Conservation (phyloP, 2,797 vertebrate genomes). For the Poecilia gillii region DNA sequence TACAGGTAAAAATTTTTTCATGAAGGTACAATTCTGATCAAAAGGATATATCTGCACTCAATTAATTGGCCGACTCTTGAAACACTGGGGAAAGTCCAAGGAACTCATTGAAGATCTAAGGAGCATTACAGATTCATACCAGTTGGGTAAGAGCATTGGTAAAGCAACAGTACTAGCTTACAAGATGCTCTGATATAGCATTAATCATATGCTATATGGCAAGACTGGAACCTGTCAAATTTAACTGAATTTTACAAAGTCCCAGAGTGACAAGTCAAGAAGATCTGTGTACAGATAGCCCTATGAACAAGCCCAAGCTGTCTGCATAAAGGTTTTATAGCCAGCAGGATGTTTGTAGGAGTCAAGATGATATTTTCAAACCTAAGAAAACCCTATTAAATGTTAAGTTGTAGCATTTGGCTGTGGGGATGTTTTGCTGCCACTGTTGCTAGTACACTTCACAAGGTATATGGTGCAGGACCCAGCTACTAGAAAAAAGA, state of each 20-base stretch:
- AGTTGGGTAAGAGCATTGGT: background rate
- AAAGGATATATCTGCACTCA: background rate
- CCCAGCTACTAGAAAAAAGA: background rate
- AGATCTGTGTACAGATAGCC: background rate
- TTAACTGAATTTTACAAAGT: background rate
- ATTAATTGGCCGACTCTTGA: background rate
- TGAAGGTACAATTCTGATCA: conserved; percentile 1
- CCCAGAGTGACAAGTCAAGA: background rate
- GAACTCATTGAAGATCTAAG: background rate
- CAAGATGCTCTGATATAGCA: background rate
- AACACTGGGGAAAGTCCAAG: background rate
- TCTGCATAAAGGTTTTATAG: background rate
- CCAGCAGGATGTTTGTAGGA: background rate
- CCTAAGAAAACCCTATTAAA: background rate
- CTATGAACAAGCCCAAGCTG: background rate
- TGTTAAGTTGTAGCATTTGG: background rate
- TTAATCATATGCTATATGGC: background rate
- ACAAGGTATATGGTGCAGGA: background rate
- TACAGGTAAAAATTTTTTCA: conserved; percentile 40
- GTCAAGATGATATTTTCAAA: background rate
- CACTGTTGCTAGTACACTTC: background rate
- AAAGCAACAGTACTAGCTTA: background rate
- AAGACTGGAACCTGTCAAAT: background rate
- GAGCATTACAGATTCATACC: background rate
- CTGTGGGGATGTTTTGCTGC: background rate